phyloP scores from a whole-genome alignment of 2,888 invertebrate species.

The Luperina nickerlii region DNA sequence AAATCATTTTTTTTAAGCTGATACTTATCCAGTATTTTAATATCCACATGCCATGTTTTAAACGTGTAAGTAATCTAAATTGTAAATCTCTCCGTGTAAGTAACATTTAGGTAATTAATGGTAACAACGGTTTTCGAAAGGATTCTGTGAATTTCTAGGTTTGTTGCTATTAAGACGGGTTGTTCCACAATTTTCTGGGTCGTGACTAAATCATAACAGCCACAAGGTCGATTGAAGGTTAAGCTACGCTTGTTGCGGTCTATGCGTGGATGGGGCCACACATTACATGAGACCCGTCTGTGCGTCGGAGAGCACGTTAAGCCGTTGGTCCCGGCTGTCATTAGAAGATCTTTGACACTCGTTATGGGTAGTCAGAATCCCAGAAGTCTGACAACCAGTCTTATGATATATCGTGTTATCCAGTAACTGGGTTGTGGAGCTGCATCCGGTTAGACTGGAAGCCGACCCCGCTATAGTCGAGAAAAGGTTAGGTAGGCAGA shows the following conservation, averaged over 20 bases:
- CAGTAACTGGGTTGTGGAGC: background rate
- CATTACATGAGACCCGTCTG: background rate
- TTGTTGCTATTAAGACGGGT: background rate
- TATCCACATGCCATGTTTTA: constrained; percentile 1
- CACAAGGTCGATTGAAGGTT: background rate
- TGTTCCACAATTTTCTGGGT: background rate
- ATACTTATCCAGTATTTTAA: constrained; percentile 24
- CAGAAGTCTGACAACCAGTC: background rate
- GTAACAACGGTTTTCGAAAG: constrained; percentile 16
- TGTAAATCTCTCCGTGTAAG: constrained; percentile 21
- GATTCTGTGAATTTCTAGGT: constrained; percentile 13
- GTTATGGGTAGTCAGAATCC: background rate
- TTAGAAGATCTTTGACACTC: background rate
- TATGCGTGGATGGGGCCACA: background rate
- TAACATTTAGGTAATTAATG: constrained; percentile 45
- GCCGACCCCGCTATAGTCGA: background rate
- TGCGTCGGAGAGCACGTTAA: background rate
- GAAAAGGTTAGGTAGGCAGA: background rate
- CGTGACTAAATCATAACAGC: background rate
- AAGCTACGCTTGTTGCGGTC: background rate
- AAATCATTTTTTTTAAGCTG: background rate
- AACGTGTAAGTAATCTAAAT: constrained; percentile 25
- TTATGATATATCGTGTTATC: background rate
- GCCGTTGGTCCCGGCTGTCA: background rate
- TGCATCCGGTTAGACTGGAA: background rate